These are phyloP conservation scores for Thermophis baileyi DNA, from an alignment of 2,113 vertebrate species.

Conservation along the genomic window DNA sequence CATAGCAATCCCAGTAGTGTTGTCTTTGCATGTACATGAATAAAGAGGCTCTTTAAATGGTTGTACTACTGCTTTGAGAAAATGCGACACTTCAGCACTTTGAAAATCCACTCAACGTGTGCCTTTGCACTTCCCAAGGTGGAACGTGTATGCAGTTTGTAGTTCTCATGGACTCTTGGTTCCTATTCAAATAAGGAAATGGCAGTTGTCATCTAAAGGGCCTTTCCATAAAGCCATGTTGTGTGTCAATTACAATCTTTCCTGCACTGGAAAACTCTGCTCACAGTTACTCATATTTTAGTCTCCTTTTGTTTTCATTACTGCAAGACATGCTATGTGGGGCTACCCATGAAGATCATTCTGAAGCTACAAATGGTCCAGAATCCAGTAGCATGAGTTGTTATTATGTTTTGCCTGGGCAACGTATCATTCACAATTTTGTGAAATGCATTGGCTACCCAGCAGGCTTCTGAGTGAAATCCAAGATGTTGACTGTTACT, in stretches of 20 bases:
- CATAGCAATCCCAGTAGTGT: background rate
- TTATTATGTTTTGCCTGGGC: background rate
- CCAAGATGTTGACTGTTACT: background rate
- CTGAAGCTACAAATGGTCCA: background rate
- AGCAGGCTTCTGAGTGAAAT: background rate
- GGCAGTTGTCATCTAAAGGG: background rate
- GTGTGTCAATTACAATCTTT: background rate
- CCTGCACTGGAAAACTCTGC: background rate
- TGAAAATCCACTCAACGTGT: background rate
- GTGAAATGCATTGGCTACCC: background rate
- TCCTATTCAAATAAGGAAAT: background rate
- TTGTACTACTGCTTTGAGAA: background rate
- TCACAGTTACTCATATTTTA: background rate
- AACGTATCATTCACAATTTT: background rate
- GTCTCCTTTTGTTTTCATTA: background rate
- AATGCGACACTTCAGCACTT: background rate
- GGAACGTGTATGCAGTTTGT: background rate
- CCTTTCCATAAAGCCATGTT: background rate
- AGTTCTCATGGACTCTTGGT: background rate
- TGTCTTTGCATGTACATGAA: background rate
- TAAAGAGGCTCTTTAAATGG: background rate
- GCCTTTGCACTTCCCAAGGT: background rate
- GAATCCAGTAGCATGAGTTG: background rate
- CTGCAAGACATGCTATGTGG: background rate
- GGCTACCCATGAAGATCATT: background rate